phyloP scores from a whole-genome alignment of 2,888 invertebrate species.

The Phortica okadai region DNA sequence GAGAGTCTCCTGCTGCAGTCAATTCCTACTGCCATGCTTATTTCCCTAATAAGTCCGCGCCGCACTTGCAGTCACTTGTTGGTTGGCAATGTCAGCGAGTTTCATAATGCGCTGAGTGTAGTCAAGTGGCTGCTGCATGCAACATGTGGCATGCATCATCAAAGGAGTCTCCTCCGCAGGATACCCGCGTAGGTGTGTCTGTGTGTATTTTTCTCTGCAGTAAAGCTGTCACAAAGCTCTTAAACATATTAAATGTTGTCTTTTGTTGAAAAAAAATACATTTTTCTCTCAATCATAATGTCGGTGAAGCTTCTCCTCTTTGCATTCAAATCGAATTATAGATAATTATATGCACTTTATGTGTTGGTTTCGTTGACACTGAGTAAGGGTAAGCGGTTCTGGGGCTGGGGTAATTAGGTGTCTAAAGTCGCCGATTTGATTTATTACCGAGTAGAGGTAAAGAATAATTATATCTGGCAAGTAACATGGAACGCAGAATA shows the following conservation, averaged over 20 bases:
- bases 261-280: slow-evolving; percentile 32
- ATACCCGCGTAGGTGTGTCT: slow-evolving; percentile 37
- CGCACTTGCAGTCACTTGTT: slow-evolving; percentile 13
- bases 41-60: slow-evolving; percentile 7
- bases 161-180: slow-evolving; percentile 5
- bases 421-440: not conserved
- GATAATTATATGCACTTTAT: slow-evolving; percentile 43
- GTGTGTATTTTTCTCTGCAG: slow-evolving; percentile 18
- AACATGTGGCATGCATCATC: slow-evolving; percentile 60
- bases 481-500: too few relatives aligned
- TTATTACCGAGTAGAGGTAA: too few relatives aligned
- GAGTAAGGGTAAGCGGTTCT: not conserved
- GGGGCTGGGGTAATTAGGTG: not conserved
- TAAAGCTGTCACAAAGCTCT: slow-evolving; percentile 63
- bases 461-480: not conserved
- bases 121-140: slow-evolving; percentile 48
- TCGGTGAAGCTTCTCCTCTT: not conserved
- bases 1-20: not conserved
- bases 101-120: not conserved
- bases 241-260: slow-evolving; percentile 60
- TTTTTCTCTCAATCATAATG: slow-evolving; percentile 11
- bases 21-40: not conserved
- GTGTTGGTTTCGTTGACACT: not conserved
- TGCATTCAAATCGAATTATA: slow-evolving; percentile 43
- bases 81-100: not conserved